phyloP scores from a whole-genome alignment of 1,140 invertebrate species.

The Mycetomoellerius zeteki region DNA sequence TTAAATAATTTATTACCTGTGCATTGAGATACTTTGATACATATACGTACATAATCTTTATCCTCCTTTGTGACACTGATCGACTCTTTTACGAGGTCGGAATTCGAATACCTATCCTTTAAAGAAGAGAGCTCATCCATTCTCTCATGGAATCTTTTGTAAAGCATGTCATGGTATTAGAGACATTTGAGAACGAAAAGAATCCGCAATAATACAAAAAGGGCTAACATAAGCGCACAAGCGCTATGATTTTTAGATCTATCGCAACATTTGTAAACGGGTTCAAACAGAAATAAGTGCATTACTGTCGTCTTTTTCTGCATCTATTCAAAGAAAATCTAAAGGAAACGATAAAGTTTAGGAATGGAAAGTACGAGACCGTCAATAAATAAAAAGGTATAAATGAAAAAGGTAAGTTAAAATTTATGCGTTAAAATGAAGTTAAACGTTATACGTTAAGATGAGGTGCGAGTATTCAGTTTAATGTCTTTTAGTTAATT shows the following conservation, averaged over 20 bases:
- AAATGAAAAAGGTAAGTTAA: background rate
- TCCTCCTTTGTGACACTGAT: background rate
- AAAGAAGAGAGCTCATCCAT: background rate
- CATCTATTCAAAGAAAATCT: background rate
- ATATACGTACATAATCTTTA: background rate
- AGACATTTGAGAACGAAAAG: background rate
- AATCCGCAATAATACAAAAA: background rate
- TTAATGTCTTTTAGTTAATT: slow-evolving; percentile 1
- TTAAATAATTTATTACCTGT: background rate
- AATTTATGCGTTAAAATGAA: background rate
- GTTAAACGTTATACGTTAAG: too few relatives aligned
- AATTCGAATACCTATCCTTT: background rate
- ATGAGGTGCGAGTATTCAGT: background rate
- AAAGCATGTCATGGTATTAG: background rate
- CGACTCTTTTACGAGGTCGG: background rate
- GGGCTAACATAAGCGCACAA: background rate
- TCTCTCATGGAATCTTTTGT: background rate
- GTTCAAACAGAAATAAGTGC: background rate
- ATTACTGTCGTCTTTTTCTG: background rate
- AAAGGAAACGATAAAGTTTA: background rate
- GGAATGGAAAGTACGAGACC: background rate
- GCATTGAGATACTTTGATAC: background rate
- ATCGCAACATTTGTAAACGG: background rate
- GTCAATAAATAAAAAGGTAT: background rate
- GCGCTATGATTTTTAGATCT: background rate